Percentiles rank a stretch among this genome's conserved stretches.
Conservation (phyloP, 2,888 invertebrate genomes). For the Panzeria rudis region DNA sequence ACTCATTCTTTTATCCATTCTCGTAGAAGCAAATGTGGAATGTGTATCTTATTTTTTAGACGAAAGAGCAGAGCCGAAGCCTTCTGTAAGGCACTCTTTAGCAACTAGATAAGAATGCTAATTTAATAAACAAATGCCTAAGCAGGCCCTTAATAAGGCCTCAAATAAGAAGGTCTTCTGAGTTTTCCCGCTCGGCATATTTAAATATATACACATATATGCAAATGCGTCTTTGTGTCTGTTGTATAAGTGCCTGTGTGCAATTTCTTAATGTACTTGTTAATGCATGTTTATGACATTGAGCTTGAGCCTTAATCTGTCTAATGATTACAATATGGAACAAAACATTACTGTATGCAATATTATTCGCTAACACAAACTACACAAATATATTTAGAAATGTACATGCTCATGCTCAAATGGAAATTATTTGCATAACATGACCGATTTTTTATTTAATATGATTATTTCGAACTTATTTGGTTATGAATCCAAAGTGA, state of each 20-base stretch:
- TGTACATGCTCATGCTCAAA: not conserved
- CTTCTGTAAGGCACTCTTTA: no score
- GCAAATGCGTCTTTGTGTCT: not conserved
- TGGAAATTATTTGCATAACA: not conserved
- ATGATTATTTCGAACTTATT: not conserved
- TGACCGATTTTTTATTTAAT: not conserved
- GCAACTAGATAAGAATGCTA: no score
- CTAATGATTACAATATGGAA: constrained; percentile 40
- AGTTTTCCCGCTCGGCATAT: not conserved
- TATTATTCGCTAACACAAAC: not conserved
- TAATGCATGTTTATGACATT: constrained; percentile 45
- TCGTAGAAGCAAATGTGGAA: no score
- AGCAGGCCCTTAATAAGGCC: no score
- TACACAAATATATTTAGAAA: not conserved
- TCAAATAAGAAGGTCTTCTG: no score
- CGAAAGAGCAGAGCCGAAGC: no score
- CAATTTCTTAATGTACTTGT: not conserved
- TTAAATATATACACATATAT: not conserved
- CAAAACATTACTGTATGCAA: constrained; percentile 15
- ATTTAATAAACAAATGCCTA: no score
- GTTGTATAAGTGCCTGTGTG: not conserved
- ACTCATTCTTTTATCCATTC: no score
- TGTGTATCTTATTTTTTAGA: no score
- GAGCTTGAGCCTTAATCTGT: constrained; percentile 61
- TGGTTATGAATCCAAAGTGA: no score